Evolutionary conservation across 2,888 invertebrate species (phyloP).

Genomic region (Drosophila monieri): DNA sequence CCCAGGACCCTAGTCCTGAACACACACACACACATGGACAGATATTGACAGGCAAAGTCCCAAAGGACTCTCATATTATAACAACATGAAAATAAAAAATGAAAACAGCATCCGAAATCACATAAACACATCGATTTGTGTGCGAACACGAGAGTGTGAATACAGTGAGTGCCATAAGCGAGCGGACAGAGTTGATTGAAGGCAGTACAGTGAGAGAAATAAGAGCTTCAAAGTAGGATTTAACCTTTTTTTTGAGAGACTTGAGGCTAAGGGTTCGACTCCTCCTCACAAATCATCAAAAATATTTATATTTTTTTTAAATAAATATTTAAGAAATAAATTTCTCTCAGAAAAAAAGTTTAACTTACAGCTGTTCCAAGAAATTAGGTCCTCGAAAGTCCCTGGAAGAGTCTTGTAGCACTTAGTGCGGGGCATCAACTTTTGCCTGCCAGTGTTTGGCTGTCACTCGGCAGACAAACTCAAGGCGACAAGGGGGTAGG

Average conservation of each 20-base stretch:
- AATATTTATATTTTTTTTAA: too few species aligned
- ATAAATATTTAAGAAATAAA: too few species aligned
- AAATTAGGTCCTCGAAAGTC: not conserved
- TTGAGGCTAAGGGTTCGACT: too few species aligned
- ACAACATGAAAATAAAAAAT: conserved; percentile 5
- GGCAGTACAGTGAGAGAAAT: too few species aligned
- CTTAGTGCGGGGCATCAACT: conserved; percentile 3
- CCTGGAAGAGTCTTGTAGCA: too few species aligned
- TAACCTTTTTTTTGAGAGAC: too few species aligned
- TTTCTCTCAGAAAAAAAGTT: not conserved
- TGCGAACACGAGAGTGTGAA: conserved; percentile 41
- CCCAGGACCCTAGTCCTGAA: not conserved
- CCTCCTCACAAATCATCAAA: too few species aligned
- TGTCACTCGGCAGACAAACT: conserved; percentile 11
- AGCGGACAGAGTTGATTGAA: too few species aligned
- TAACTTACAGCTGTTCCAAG: not conserved
- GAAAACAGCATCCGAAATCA: conserved; percentile 41
- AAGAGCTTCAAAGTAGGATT: too few species aligned
- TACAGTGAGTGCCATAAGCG: not conserved
- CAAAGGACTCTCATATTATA: conserved; percentile 27
- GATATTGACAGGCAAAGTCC: conserved; percentile 1
- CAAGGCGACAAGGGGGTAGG: not conserved
- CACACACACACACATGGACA: conserved; percentile 4
- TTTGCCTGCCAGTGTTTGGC: not conserved
- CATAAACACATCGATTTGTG: conserved; percentile 61